Evolutionary conservation across 2,888 invertebrate genomes (phyloP).

Genomic region (Drosophila dives): DNA sequence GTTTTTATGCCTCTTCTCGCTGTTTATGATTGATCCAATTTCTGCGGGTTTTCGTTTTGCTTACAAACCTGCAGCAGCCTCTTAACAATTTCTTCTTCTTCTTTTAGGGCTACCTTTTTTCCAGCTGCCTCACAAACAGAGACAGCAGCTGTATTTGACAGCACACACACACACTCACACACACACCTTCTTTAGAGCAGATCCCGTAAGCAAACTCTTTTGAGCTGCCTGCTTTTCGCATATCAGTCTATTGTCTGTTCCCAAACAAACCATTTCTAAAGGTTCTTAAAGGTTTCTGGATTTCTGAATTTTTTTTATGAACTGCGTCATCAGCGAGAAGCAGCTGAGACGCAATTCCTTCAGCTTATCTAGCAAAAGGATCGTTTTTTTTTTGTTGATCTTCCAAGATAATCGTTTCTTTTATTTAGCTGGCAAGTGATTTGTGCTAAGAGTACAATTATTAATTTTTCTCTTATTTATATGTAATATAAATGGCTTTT

Average conservation of each 20-base stretch:
- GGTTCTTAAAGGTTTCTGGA: constrained; percentile 7
- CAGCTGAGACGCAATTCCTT: constrained; percentile 8
- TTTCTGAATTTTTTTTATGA: constrained; percentile 1
- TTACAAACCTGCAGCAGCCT: constrained; percentile 22
- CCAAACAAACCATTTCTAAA: constrained; percentile 19
- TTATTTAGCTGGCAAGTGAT: background rate
- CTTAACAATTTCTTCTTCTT: constrained; percentile 6
- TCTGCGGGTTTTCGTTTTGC: constrained; percentile 72
- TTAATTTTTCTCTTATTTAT: background rate
- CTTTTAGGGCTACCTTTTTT: constrained; percentile 14
- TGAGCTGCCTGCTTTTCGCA: constrained; percentile 31
- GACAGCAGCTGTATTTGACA: constrained; percentile 65
- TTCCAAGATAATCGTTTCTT: background rate
- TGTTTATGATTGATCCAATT: constrained; percentile 78
- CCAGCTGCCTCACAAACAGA: constrained; percentile 19
- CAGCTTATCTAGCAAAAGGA: constrained; percentile 20
- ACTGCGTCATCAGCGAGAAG: constrained; percentile 19
- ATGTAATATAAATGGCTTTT: background rate
- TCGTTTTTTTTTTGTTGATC: constrained; percentile 8
- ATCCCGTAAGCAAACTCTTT: constrained; percentile 26
- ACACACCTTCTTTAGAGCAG: background rate
- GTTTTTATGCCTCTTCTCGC: constrained; percentile 29
- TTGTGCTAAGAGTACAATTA: background rate
- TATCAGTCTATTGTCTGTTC: constrained; percentile 31
- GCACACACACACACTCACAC: constrained; percentile 13